Percentiles rank a stretch among this genome's conserved stretches.
Evolutionary conservation across 2,113 vertebrate genomes (phyloP).

Genomic region (Cavia porcellus): DNA sequence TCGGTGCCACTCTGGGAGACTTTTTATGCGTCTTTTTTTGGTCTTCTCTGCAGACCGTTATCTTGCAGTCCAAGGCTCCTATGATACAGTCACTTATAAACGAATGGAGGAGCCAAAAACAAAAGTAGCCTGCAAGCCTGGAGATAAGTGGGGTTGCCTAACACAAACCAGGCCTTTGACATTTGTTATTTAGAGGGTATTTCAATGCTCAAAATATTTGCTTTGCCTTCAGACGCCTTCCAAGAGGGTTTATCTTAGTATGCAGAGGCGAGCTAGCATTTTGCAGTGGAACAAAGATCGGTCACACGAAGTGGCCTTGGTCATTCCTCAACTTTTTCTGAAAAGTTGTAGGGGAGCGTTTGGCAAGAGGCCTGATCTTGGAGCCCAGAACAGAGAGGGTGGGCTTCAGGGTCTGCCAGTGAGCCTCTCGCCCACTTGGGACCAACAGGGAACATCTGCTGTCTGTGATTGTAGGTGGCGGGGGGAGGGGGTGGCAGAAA

Average conservation of each 20-base stretch:
- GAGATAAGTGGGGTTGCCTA: conserved; percentile 27
- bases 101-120: not conserved
- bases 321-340: not conserved
- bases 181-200: conserved; percentile 55
- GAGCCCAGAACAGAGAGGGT: not conserved
- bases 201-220: conserved; percentile 71
- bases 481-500: not conserved
- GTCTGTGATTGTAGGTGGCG: not conserved
- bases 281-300: conserved; percentile 14
- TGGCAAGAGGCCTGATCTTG: not conserved
- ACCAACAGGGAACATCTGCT: not conserved
- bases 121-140: not conserved
- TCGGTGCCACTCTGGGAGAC: not conserved
- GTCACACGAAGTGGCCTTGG: not conserved
- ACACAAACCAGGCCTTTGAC: conserved; percentile 32
- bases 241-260: conserved; percentile 60
- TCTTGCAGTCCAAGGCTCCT: not conserved
- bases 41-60: not conserved
- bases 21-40: not conserved
- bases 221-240: conserved; percentile 56
- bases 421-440: not conserved
- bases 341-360: not conserved
- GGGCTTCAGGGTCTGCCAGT: rapidly evolving
- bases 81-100: not conserved
- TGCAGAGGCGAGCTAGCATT: not conserved